These are phyloP conservation scores for Brachyhypopomus occidentalis DNA, from an alignment of 2,113 vertebrate genomes.

Conservation along the genomic window DNA sequence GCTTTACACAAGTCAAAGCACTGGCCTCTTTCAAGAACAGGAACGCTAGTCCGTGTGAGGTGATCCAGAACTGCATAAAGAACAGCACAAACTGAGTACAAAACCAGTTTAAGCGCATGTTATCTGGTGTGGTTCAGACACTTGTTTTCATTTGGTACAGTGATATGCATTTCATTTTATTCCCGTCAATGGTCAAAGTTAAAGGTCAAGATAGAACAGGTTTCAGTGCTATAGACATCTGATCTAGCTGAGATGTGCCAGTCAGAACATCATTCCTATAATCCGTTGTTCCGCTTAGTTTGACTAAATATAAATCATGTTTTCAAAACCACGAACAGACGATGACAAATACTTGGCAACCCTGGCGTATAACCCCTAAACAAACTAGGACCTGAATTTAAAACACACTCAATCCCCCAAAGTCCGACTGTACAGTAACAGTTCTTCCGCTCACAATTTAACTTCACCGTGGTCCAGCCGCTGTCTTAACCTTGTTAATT, in stretches of 20 bases:
- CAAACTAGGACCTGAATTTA: background rate
- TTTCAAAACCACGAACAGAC: background rate
- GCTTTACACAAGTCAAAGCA: constrained; percentile 18
- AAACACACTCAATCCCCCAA: too few species aligned
- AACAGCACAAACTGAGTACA: background rate
- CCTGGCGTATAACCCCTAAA: background rate
- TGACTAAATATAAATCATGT: background rate
- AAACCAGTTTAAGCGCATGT: background rate
- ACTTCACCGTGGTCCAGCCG: background rate
- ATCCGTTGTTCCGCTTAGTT: background rate
- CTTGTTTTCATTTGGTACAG: background rate
- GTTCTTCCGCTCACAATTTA: too few species aligned
- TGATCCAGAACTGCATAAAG: background rate
- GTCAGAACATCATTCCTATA: background rate
- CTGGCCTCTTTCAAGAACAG: background rate
- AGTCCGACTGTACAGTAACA: too few species aligned
- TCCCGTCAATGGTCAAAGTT: background rate
- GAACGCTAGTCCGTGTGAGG: background rate
- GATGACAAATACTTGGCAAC: background rate
- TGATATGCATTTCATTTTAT: background rate
- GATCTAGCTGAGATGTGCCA: background rate
- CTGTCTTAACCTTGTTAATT: background rate
- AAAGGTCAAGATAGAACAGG: background rate
- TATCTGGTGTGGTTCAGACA: background rate
- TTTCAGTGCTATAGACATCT: background rate